These are phyloP conservation scores for Pecten maximus DNA, from an alignment of 2,888 invertebrate genomes.

Conservation along the genomic window DNA sequence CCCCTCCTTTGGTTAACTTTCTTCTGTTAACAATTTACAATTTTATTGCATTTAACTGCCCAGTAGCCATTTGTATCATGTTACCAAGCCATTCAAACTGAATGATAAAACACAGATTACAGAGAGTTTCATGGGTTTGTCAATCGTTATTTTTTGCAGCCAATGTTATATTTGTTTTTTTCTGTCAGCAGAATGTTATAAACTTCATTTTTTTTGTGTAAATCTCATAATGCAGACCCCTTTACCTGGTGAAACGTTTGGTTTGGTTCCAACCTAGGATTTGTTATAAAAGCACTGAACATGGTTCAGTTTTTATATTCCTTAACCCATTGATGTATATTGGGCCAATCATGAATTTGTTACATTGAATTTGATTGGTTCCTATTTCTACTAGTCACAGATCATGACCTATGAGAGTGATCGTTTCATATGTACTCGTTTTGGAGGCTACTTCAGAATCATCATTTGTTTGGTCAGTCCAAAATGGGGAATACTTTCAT, in stretches of 20 bases:
- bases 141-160: background rate
- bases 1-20: too few species aligned
- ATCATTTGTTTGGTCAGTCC: background rate
- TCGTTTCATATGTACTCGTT: slow-evolving; percentile 27
- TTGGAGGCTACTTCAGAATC: background rate
- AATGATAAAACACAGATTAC: background rate
- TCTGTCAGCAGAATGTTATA: background rate
- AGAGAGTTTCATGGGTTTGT: background rate
- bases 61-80: background rate
- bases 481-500: slow-evolving; percentile 20
- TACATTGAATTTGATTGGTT: slow-evolving; percentile 30
- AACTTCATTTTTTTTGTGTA: background rate
- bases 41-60: background rate
- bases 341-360: background rate
- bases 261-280: background rate
- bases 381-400: slow-evolving; percentile 12
- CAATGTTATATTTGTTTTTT: background rate
- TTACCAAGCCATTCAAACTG: background rate
- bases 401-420: background rate
- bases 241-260: background rate
- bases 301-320: background rate
- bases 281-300: background rate
- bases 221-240: background rate
- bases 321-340: background rate
- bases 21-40: too few species aligned